These are phyloP conservation scores for Atopsyche davidsoni DNA, from an alignment of 1,140 invertebrate genomes.

Conservation along the genomic window DNA sequence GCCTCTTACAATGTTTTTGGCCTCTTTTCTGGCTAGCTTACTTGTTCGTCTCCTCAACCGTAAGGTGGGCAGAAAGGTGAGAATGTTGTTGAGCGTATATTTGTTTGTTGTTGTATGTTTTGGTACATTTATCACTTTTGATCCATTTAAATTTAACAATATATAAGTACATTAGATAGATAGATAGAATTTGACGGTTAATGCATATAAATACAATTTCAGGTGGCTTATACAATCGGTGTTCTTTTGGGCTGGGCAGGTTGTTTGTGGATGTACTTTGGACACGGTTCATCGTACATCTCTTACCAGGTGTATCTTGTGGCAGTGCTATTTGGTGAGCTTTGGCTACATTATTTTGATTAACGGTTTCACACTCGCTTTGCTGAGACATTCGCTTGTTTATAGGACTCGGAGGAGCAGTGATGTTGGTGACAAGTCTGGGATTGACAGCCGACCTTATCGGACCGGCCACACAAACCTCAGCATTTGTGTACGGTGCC, in stretches of 20 bases:
- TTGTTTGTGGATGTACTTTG: slow-evolving; percentile 66
- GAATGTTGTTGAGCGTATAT: no score
- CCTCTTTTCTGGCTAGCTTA: slow-evolving; percentile 74
- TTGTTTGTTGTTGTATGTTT: no score
- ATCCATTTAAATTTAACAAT: no score
- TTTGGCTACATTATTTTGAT: no score
- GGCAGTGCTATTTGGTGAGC: slow-evolving; percentile 67
- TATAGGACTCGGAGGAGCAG: slow-evolving; percentile 72
- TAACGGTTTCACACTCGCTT: not conserved
- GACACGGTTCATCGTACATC: slow-evolving; percentile 49
- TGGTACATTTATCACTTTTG: no score
- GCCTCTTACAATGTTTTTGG: slow-evolving; percentile 79
- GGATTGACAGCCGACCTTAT: slow-evolving; percentile 88
- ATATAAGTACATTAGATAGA: no score
- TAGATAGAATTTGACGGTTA: no score
- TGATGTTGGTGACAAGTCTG: slow-evolving; percentile 84
- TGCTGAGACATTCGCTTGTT: slow-evolving; percentile 14
- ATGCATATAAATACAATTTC: no score
- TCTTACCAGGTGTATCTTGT: slow-evolving; percentile 68
- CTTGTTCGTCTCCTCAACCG: slow-evolving; percentile 63
- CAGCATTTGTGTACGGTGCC: slow-evolving; percentile 92
- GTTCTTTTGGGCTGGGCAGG: slow-evolving; percentile 55
- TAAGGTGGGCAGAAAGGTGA: slow-evolving; percentile 61
- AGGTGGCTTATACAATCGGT: slow-evolving; percentile 47
- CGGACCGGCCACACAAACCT: slow-evolving; percentile 74